These are phyloP conservation scores for Xylota sylvarum DNA, from an alignment of 2,888 invertebrate species.

Conservation along the genomic window DNA sequence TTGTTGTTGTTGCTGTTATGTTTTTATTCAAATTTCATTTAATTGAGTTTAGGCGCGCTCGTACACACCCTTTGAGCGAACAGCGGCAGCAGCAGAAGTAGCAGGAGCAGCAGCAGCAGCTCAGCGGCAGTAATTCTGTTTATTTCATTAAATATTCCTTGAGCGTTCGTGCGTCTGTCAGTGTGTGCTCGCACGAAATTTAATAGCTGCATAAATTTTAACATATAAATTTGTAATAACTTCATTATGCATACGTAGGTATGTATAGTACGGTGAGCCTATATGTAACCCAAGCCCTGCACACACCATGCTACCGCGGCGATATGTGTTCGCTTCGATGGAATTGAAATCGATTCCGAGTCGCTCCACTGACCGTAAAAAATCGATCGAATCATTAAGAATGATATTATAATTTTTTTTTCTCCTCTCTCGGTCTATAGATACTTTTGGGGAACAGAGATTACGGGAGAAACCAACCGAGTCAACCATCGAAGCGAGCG, in stretches of 20 bases:
- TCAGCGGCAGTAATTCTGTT: conserved; percentile 61
- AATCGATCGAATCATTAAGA: conserved; percentile 74
- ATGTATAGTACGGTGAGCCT: background rate
- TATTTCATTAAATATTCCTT: conserved; percentile 72
- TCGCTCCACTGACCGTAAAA: conserved; percentile 65
- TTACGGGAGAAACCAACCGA: conserved; percentile 46
- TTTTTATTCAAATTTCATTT: conserved; percentile 67
- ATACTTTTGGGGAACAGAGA: conserved; percentile 43
- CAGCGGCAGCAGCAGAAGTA: conserved; percentile 4
- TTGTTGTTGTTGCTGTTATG: background rate
- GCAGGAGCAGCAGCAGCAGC: conserved; percentile 31
- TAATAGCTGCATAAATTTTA: conserved; percentile 76
- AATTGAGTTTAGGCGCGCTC: conserved; percentile 72
- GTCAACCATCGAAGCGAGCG: conserved; percentile 29
- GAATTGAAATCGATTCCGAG: conserved; percentile 67
- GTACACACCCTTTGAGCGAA: conserved; percentile 67
- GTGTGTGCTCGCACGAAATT: conserved; percentile 70
- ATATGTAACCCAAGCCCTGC: conserved; percentile 36
- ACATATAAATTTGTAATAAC: conserved; percentile 73
- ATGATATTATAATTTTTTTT: conserved; percentile 47
- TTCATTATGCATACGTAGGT: conserved; percentile 71
- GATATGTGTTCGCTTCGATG: conserved; percentile 41
- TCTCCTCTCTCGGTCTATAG: background rate
- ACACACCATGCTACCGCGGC: conserved; percentile 43
- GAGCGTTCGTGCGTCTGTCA: conserved; percentile 58